Percentiles rank a stretch among this genome's conserved stretches.
Evolutionary conservation across 2,797 vertebrate genomes (phyloP).

Genomic region (Myotis myotis): DNA sequence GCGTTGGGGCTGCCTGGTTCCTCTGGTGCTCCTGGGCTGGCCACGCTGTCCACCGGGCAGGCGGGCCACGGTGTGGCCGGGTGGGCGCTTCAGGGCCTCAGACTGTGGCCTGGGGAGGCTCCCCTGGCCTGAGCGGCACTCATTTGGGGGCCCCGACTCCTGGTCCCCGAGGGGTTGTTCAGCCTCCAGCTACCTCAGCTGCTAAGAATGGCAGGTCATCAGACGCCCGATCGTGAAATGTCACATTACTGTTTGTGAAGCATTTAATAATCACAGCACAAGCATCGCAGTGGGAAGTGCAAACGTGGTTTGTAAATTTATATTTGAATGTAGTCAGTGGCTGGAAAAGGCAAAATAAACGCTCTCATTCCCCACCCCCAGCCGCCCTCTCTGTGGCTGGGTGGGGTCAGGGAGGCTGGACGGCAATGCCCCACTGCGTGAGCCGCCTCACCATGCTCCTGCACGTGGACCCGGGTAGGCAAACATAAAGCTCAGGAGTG

Average conservation of each 20-base stretch:
- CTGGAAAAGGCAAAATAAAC: constrained; percentile 43
- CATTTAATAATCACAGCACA: constrained; percentile 77
- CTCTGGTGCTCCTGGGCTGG: background rate
- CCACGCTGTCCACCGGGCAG: background rate
- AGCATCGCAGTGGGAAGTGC: constrained; percentile 66
- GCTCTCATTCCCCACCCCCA: constrained; percentile 41
- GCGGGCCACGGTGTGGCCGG: accelerated
- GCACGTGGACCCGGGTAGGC: background rate
- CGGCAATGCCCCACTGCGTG: too few relatives aligned
- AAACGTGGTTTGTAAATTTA: constrained; percentile 68
- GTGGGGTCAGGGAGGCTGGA: background rate
- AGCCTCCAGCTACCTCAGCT: constrained; percentile 74
- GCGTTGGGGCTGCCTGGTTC: background rate
- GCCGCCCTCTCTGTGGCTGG: background rate
- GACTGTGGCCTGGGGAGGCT: background rate
- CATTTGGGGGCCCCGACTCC: constrained; percentile 73
- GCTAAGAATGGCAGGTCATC: constrained; percentile 75
- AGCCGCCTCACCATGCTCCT: accelerated
- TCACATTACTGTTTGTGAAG: constrained; percentile 83
- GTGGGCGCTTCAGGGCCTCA: background rate
- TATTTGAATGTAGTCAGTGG: constrained; percentile 66
- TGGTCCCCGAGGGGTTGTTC: constrained; percentile 66
- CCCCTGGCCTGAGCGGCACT: background rate
- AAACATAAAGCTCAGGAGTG: background rate
- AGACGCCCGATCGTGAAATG: constrained; percentile 77